Conservation (phyloP, 2,113 vertebrate species). For the Phodopus roborovskii region DNA sequence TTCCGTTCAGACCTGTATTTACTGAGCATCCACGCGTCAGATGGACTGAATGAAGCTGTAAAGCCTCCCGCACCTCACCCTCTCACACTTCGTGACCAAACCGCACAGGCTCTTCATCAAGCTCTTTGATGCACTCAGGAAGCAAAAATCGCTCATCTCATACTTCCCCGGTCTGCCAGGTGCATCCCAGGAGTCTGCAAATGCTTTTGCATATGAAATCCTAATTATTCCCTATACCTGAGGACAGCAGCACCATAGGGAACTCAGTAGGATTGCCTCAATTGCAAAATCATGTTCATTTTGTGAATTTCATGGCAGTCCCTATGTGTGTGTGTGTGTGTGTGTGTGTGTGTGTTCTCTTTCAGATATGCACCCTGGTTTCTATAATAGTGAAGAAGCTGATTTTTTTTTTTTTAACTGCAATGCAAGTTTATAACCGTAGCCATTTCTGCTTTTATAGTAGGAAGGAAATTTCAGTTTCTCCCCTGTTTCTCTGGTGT, state of each 20-base stretch:
- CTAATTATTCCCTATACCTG: slow-evolving; percentile 8
- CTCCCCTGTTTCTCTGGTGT: not conserved
- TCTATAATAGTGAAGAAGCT: slow-evolving; percentile 56
- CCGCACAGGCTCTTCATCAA: slow-evolving; percentile 43
- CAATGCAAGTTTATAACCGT: not conserved
- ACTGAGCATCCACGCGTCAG: slow-evolving; percentile 3
- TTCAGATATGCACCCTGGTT: not conserved
- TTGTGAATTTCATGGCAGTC: not conserved
- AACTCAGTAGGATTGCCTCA: not conserved
- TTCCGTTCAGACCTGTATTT: slow-evolving; percentile 45
- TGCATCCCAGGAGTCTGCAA: slow-evolving; percentile 11
- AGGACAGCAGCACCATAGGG: not conserved
- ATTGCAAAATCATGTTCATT: slow-evolving; percentile 13
- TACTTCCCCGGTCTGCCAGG: slow-evolving; percentile 15
- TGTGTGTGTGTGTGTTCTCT: not conserved
- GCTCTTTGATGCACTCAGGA: slow-evolving; percentile 44
- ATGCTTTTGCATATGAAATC: slow-evolving; percentile 55
- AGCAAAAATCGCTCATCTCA: not conserved
- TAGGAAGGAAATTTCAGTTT: slow-evolving; percentile 45
- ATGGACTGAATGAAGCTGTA: not conserved
- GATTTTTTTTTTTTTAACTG: not conserved
- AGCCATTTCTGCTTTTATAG: slow-evolving; percentile 9
- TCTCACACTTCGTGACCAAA: slow-evolving; percentile 51
- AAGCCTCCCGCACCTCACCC: slow-evolving; percentile 21
- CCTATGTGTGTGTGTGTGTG: not conserved